Percentiles rank a stretch among this genome's conserved stretches.
Conservation (phyloP, 2,888 invertebrate species). For the Xestia xanthographa region DNA sequence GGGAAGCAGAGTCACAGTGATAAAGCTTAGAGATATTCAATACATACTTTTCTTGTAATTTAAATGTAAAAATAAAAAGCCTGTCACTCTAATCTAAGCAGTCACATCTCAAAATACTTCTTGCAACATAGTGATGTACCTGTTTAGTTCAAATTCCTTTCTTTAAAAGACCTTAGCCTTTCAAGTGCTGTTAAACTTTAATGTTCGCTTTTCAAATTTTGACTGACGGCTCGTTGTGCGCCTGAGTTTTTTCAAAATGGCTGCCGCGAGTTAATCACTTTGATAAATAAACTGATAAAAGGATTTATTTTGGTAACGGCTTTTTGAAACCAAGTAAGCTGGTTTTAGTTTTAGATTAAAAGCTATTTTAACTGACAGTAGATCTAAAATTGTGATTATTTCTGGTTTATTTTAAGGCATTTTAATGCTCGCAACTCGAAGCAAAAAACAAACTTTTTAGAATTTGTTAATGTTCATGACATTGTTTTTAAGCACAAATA, state of each 20-base stretch:
- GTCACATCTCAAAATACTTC: conserved; percentile 27
- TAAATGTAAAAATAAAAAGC: neutral
- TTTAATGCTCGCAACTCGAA: neutral
- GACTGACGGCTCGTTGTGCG: conserved; percentile 66
- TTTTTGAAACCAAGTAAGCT: conserved; percentile 76
- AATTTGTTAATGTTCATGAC: neutral
- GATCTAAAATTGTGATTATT: conserved; percentile 1
- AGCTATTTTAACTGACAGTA: conserved; percentile 5
- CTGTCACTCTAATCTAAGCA: neutral
- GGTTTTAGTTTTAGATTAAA: conserved; percentile 58
- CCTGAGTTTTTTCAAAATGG: conserved; percentile 65
- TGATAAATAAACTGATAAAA: conserved; percentile 77
- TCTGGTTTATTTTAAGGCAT: neutral
- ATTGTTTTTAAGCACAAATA: neutral
- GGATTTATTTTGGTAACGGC: conserved; percentile 65
- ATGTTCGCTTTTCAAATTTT: conserved; percentile 67
- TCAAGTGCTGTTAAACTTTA: conserved; percentile 51
- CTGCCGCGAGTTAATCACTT: conserved; percentile 66
- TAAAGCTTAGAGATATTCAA: neutral
- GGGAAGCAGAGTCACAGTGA: neutral
- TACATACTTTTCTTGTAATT: neutral
- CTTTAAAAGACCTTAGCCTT: conserved; percentile 45
- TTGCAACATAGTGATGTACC: conserved; percentile 17
- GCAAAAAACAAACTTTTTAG: neutral
- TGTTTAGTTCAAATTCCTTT: conserved; percentile 35